Evolutionary conservation across 53 echinoderm and acorn worm genomes (phyloP).

Genomic region (Temnopleurus reevesii): DNA sequence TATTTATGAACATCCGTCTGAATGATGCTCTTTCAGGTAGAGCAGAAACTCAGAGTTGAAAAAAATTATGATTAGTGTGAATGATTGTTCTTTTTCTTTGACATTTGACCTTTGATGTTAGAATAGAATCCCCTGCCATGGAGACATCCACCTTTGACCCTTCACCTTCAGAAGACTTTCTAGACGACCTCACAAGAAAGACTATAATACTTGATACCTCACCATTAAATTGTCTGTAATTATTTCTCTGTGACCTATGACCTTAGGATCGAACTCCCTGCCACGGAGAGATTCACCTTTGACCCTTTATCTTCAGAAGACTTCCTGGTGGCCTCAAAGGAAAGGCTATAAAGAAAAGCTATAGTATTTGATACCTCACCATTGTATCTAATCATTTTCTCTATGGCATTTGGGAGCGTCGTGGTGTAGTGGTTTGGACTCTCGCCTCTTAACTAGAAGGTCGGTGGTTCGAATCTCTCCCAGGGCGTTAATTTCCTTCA

Average conservation of each 20-base stretch:
- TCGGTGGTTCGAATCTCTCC: no score
- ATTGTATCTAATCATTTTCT: conserved; percentile 79
- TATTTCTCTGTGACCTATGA: neutral
- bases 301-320: conserved; percentile 67
- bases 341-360: no score
- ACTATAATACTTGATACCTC: conserved; percentile 78
- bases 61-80: no score
- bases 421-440: no score
- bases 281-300: conserved; percentile 75
- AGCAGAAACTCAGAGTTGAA: no score
- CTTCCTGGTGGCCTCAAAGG: conserved; percentile 67
- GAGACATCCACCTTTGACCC: conserved; percentile 75
- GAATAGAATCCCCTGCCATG: conserved; percentile 71
- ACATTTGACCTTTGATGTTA: conserved; percentile 1
- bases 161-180: conserved; percentile 68
- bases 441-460: no score
- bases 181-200: conserved; percentile 68
- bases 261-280: conserved; percentile 73
- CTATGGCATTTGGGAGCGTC: no score
- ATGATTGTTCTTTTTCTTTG: neutral
- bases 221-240: no score
- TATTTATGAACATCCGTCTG: no score
- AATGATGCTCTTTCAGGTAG: no score
- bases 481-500: no score
- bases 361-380: conserved; percentile 85